Evolutionary conservation across 2,888 invertebrate genomes (phyloP).

Genomic region (Rotaria sp.): DNA sequence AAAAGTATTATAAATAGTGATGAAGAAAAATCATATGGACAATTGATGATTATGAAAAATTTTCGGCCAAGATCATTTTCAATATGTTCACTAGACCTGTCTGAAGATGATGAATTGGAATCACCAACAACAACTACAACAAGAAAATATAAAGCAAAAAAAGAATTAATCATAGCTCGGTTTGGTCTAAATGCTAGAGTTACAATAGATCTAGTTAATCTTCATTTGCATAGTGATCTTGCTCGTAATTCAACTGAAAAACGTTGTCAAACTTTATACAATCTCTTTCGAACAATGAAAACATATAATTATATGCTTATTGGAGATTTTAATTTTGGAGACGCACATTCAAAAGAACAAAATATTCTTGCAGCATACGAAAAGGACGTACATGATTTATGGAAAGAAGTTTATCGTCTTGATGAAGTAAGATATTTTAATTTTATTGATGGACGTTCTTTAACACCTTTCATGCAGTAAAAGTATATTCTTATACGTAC

Average conservation of each 20-base stretch:
- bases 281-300: neutral
- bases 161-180: neutral
- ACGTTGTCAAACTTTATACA: slow-evolving; percentile 23
- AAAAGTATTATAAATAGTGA: neutral
- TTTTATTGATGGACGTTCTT: too few relatives aligned
- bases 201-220: slow-evolving; percentile 29
- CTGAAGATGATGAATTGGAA: neutral
- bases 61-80: neutral
- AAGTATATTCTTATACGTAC: too few relatives aligned
- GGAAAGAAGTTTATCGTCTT: neutral
- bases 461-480: too few relatives aligned
- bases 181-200: neutral
- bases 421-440: neutral
- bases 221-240: slow-evolving; percentile 33
- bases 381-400: neutral
- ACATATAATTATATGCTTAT: slow-evolving; percentile 7
- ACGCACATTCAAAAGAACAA: slow-evolving; percentile 1
- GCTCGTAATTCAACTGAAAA: neutral
- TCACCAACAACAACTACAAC: too few relatives aligned
- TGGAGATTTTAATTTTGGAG: slow-evolving; percentile 37
- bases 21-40: neutral
- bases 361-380: neutral
- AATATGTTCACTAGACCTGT: too few relatives aligned
- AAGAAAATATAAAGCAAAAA: too few relatives aligned
- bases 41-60: neutral